Evolutionary conservation across 2,113 vertebrate species (phyloP).

Genomic region (Gallinago media): DNA sequence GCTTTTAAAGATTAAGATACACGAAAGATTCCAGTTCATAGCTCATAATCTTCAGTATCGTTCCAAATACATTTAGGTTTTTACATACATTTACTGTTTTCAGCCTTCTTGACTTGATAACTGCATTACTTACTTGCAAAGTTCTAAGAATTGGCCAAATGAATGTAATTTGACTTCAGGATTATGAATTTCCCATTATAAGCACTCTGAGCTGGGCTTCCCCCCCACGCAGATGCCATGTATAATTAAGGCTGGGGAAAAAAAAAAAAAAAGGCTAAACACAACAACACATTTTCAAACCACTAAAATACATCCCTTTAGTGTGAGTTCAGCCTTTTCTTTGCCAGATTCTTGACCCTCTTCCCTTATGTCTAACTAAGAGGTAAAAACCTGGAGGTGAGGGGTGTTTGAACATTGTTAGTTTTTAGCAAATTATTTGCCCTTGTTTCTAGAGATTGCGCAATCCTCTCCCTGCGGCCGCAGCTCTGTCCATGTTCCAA

Average conservation of each 20-base stretch:
- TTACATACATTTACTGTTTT: neutral
- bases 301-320: neutral
- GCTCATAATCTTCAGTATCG: neutral
- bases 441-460: neutral
- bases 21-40: neutral
- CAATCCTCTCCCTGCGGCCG: neutral
- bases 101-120: neutral
- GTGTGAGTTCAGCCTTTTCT: neutral
- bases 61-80: neutral
- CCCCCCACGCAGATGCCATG: accelerated
- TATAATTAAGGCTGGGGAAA: neutral
- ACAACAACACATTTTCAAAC: neutral
- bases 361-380: accelerated
- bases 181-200: neutral
- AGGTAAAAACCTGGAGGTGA: neutral
- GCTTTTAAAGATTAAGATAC: neutral
- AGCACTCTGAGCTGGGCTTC: neutral
- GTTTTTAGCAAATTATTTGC: neutral
- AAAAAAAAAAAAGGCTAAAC: neutral
- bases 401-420: neutral
- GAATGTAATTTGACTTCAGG: neutral
- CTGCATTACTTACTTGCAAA: neutral
- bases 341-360: neutral
- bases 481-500: neutral
- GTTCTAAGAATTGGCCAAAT: neutral